phyloP scores from a whole-genome alignment of 2,113 vertebrate genomes.

The Rhadina sibilatrix region DNA sequence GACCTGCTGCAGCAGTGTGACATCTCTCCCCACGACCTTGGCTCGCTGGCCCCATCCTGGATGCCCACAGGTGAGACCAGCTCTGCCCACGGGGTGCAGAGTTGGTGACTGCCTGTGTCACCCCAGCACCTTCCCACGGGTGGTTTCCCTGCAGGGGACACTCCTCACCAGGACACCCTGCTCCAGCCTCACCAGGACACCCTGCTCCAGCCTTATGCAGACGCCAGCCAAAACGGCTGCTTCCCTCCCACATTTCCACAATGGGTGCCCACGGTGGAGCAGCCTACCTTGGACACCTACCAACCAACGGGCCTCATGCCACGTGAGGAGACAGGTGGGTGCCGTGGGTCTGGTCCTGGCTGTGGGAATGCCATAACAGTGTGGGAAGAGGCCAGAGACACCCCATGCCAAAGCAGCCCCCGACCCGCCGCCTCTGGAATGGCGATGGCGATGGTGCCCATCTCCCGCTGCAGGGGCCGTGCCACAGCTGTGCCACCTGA shows the following conservation, averaged over 20 bases:
- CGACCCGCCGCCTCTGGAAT: accelerated
- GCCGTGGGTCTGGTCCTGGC: not conserved
- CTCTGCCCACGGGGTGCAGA: accelerated
- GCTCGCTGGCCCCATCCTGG: accelerated
- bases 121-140: not conserved
- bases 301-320: accelerated
- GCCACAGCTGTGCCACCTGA: accelerated
- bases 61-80: not conserved
- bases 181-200: not conserved
- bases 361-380: accelerated
- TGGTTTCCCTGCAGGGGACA: not conserved
- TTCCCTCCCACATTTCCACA: not conserved
- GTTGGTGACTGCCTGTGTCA: not conserved
- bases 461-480: accelerated
- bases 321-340: not conserved
- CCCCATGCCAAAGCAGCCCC: not conserved
- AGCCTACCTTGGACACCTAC: not conserved
- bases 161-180: not conserved
- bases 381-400: accelerated
- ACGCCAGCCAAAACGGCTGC: not conserved
- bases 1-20: not conserved
- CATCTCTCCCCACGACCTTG: not conserved
- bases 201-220: not conserved
- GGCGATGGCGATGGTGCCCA: accelerated
- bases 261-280: not conserved